Percentiles rank a stretch among this genome's conserved stretches.
These are phyloP conservation scores for Drosophila micromelanica DNA, from an alignment of 1,140 invertebrate species.

Conservation along the genomic window DNA sequence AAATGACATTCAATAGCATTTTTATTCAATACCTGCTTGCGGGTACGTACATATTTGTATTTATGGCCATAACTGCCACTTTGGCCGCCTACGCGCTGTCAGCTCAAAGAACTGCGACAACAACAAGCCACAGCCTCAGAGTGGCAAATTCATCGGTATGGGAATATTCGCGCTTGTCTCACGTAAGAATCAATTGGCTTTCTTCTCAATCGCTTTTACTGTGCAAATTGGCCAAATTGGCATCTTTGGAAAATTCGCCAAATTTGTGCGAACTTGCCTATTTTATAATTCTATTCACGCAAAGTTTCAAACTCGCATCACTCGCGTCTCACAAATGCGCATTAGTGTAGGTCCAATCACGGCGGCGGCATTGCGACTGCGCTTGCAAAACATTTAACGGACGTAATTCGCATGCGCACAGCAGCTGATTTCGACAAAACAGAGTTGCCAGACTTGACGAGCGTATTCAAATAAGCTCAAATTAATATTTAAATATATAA, in stretches of 20 bases:
- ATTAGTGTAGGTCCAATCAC: conserved; percentile 21
- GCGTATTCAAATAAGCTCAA: neutral
- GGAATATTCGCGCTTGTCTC: conserved; percentile 19
- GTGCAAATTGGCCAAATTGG: neutral
- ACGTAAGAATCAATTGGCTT: conserved; percentile 10
- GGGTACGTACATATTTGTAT: conserved; percentile 77
- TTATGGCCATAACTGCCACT: conserved; percentile 82
- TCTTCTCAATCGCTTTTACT: conserved; percentile 17
- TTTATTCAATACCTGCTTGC: conserved; percentile 72
- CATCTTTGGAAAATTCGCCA: conserved; percentile 7
- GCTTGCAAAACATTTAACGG: conserved; percentile 42
- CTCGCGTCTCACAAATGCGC: conserved; percentile 14
- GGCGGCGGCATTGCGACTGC: conserved; percentile 46
- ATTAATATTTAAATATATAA: neutral
- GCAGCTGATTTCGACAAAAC: conserved; percentile 18
- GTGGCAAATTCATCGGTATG: conserved; percentile 13
- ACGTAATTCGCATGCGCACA: conserved; percentile 42
- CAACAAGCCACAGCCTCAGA: conserved; percentile 30
- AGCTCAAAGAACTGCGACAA: conserved; percentile 45
- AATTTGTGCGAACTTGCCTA: neutral
- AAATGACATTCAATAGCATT: conserved; percentile 53
- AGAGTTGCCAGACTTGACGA: conserved; percentile 18
- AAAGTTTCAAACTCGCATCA: conserved; percentile 18
- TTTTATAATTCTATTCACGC: conserved; percentile 15
- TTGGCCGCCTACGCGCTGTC: conserved; percentile 64